Evolutionary conservation across 2,888 invertebrate species (phyloP).

Genomic region (Alentia gelatinosa): DNA sequence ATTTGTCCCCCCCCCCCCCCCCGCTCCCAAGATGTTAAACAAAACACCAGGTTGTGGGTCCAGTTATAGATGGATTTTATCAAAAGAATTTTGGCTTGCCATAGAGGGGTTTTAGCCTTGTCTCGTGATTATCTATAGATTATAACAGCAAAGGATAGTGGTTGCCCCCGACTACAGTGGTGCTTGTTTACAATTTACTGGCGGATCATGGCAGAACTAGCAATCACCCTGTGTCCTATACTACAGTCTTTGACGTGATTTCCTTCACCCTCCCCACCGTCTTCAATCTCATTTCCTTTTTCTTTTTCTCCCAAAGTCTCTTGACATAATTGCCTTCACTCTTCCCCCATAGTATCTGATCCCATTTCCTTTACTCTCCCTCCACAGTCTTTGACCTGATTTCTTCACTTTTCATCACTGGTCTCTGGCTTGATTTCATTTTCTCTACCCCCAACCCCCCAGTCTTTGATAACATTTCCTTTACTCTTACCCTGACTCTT

Average conservation of each 20-base stretch:
- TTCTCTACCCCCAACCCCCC: background rate
- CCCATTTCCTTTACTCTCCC: background rate
- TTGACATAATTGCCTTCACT: background rate
- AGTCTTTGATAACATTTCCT: background rate
- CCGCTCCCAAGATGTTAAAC: too few species aligned
- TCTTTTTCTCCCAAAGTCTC: background rate
- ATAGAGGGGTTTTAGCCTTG: too few species aligned
- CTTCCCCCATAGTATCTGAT: background rate
- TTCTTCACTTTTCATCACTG: background rate
- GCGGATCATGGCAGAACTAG: too few species aligned
- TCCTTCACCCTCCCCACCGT: background rate
- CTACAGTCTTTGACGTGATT: background rate
- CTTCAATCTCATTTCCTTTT: background rate
- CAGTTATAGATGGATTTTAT: too few species aligned
- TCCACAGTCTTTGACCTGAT: background rate
- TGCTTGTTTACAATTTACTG: too few species aligned
- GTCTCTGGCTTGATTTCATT: background rate
- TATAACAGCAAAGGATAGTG: too few species aligned
- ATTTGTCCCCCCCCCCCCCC: too few species aligned
- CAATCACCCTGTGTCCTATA: too few species aligned
- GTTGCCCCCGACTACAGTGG: too few species aligned
- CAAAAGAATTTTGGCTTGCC: too few species aligned
- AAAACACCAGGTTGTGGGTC: too few species aligned
- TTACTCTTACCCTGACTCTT: background rate
- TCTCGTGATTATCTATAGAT: too few species aligned